Evolutionary conservation across 1,140 invertebrate species (phyloP).

Genomic region (Cotesia chilonis): DNA sequence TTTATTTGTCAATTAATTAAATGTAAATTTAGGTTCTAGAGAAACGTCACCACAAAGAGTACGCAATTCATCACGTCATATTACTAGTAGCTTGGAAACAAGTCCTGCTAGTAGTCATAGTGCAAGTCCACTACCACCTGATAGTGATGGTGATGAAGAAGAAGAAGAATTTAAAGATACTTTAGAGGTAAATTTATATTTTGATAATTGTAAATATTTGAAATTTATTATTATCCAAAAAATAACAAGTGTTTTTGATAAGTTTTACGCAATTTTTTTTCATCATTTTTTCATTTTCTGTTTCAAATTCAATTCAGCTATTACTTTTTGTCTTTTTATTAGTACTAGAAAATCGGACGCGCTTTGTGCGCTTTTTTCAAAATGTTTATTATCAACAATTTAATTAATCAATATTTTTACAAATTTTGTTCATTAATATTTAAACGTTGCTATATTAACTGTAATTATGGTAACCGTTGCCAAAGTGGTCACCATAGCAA

Average conservation of each 20-base stretch:
- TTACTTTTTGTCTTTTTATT: too few species aligned
- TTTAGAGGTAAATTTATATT: conserved; percentile 69
- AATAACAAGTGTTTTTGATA: too few species aligned
- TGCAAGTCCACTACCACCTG: conserved; percentile 66
- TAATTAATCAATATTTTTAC: too few species aligned
- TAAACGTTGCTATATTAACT: too few species aligned
- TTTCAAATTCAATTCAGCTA: too few species aligned
- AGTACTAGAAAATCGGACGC: too few species aligned
- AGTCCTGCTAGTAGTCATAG: conserved; percentile 65
- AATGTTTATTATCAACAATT: too few species aligned
- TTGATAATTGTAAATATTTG: neutral
- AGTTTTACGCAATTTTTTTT: conserved; percentile 11
- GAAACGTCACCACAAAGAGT: conserved; percentile 70
- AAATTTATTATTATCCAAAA: too few species aligned
- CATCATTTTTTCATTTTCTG: neutral
- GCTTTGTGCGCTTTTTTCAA: too few species aligned
- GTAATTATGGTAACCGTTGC: too few species aligned
- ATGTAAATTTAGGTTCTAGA: conserved; percentile 63
- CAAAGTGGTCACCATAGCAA: too few species aligned
- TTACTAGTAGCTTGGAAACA: conserved; percentile 62
- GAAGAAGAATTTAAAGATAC: conserved; percentile 82
- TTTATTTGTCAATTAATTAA: conserved; percentile 33
- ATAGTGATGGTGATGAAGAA: conserved; percentile 72
- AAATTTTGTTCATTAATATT: too few species aligned
- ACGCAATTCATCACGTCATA: conserved; percentile 59